Evolutionary conservation across 2,113 vertebrate genomes (phyloP).

Genomic region (Euleptes europaea): DNA sequence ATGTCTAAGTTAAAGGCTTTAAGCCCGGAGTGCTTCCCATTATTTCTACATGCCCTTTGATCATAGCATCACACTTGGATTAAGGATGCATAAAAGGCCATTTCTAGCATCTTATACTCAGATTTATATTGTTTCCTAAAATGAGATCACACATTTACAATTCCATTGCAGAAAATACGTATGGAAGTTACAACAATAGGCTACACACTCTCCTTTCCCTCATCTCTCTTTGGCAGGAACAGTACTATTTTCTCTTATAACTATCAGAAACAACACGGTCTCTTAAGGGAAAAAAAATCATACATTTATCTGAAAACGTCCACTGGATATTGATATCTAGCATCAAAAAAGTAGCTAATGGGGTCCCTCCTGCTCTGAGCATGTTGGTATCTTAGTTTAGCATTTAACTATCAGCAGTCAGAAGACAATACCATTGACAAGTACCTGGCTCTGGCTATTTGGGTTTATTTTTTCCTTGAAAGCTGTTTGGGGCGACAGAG

Average conservation of each 20-base stretch:
- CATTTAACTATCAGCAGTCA: constrained; percentile 75
- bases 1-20: rapidly evolving
- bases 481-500: constrained; percentile 80
- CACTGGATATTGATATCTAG: background rate
- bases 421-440: constrained; percentile 73
- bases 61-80: rapidly evolving
- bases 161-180: background rate
- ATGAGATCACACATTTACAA: background rate
- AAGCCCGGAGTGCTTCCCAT: background rate
- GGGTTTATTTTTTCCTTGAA: constrained; percentile 77
- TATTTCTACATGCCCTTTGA: background rate
- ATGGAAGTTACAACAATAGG: background rate
- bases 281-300: background rate
- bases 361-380: constrained; percentile 53
- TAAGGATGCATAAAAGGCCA: background rate
- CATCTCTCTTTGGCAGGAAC: background rate
- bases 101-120: background rate
- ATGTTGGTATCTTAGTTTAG: constrained; percentile 61
- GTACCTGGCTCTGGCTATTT: constrained; percentile 75
- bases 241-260: background rate
- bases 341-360: constrained; percentile 54
- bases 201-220: background rate
- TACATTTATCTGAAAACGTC: background rate
- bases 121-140: background rate
- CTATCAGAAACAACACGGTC: background rate